Evolutionary conservation across 2,888 invertebrate species (phyloP), one percentile per base, ranked within the genome.

Genomic region (Latheticus oryzae): DNA sequence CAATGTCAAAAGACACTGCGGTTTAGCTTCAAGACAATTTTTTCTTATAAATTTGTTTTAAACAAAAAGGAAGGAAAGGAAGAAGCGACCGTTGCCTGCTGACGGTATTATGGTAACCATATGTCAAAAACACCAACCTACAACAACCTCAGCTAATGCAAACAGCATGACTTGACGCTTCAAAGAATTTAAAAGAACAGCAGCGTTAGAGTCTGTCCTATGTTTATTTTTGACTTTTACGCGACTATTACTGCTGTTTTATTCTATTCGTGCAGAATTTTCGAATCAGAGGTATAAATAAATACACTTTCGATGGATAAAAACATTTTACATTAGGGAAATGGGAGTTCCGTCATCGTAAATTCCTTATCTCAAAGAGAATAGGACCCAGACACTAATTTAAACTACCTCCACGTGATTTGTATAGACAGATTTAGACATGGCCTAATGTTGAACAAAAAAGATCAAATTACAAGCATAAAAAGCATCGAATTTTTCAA

Each of bases 61-160:
- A 19, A 40, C 15, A 40, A 30, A 38, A 40, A 21, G 45, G 45
- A 21, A 48, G 40, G 48, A 62, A 61, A 61, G 65, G 65, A 65
- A 64, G 62, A 58, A 65, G 62, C 60, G 61, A 55, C 60, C 57
- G 58, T 51, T 61, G 60, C 57, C 61, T 37, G 60, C 50, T 60
- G 59, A 63, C 52, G 54, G 51, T 56, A 64, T 66, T 66, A 66
- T 66, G 66, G 66, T 60, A 64, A 58, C 66, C 66, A 66, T 64
- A 66, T 66, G 66, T 64, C 62, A 61, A 63, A 58, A 64, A 48
- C 61, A 52, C 59, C 52, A 51, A 21, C 52, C 40, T 51, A 51
- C 51, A 35, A 48, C 50, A 52, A 52, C 52, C 52, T 42, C 53
- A 28, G 45, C 45, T 54, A 54, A 54, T 54, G 53, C 53, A 45